Evolutionary conservation across 2,113 vertebrate species (phyloP).

Genomic region (Mesembrinibis cayennensis): DNA sequence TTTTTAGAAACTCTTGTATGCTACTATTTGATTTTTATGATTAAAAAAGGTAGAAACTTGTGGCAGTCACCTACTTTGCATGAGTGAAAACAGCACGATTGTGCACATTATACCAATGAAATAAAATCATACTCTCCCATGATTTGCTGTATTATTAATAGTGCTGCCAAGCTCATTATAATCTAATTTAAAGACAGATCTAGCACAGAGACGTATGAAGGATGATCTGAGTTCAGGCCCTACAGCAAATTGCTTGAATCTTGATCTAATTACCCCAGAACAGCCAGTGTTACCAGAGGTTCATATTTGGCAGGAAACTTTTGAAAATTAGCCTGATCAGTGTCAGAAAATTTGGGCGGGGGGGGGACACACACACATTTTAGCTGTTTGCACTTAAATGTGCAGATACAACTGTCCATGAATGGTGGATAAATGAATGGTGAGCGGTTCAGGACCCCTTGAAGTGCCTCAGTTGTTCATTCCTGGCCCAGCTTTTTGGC

Average conservation of each 20-base stretch:
- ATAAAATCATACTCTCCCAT: slow-evolving; percentile 17
- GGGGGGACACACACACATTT: too few species aligned
- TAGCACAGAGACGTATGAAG: slow-evolving; percentile 41
- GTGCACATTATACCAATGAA: not conserved
- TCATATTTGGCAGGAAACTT: not conserved
- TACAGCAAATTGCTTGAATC: slow-evolving; percentile 58
- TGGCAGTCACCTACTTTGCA: not conserved
- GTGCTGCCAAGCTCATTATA: slow-evolving; percentile 54
- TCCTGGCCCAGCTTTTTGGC: not conserved
- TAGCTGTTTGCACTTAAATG: not conserved
- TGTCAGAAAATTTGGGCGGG: not conserved
- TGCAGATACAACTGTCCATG: not conserved
- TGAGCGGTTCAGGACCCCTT: fast-evolving
- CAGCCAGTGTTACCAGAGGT: not conserved
- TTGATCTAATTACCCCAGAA: slow-evolving; percentile 58
- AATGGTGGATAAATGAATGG: fast-evolving
- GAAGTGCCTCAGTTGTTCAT: not conserved
- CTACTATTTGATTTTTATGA: slow-evolving; percentile 28
- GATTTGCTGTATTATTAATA: slow-evolving; percentile 52
- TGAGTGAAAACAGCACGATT: not conserved
- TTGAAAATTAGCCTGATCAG: not conserved
- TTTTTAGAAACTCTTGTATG: not conserved
- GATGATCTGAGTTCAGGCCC: slow-evolving; percentile 36
- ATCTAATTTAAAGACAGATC: slow-evolving; percentile 65
- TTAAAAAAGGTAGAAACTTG: slow-evolving; percentile 34